Evolutionary conservation across 2,797 vertebrate species (phyloP).

Genomic region (Pipistrellus pipistrellus): DNA sequence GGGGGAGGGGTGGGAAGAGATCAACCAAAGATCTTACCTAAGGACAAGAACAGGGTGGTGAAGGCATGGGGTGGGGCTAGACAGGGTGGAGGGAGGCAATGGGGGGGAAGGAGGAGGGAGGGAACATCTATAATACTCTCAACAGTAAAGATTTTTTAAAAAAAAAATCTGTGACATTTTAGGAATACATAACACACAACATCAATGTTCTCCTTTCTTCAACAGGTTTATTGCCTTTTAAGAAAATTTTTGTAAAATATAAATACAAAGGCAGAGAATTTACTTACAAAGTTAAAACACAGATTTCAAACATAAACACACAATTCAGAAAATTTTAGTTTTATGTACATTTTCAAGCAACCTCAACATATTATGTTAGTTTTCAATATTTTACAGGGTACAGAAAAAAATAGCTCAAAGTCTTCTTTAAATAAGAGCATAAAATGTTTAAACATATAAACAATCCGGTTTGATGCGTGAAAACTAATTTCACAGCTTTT

Average conservation of each 20-base stretch:
- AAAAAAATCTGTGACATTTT: not conserved
- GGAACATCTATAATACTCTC: too few relatives aligned
- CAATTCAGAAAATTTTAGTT: conserved; percentile 95
- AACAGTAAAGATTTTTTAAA: too few relatives aligned
- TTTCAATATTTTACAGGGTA: conserved; percentile 97
- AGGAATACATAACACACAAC: conserved; percentile 66
- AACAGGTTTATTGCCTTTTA: conserved; percentile 97
- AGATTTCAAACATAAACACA: conserved; percentile 97
- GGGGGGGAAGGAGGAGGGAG: too few relatives aligned
- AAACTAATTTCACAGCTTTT: conserved; percentile 93
- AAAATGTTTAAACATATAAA: conserved; percentile 93
- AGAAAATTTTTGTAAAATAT: conserved; percentile 99
- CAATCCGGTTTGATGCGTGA: conserved; percentile 92
- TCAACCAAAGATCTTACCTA: too few relatives aligned
- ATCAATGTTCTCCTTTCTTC: conserved; percentile 88
- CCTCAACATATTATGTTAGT: conserved; percentile 94
- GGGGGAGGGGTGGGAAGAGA: too few relatives aligned
- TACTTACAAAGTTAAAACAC: conserved; percentile 99
- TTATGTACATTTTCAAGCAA: conserved; percentile 97
- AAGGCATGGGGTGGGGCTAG: too few relatives aligned
- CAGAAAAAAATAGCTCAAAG: conserved; percentile 95
- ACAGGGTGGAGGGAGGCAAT: too few relatives aligned
- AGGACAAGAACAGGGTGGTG: too few relatives aligned
- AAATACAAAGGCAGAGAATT: conserved; percentile 99
- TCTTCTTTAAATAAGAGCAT: conserved; percentile 97